These are phyloP conservation scores for Xenopus borealis DNA, from an alignment of 2,113 vertebrate genomes.

Conservation along the genomic window DNA sequence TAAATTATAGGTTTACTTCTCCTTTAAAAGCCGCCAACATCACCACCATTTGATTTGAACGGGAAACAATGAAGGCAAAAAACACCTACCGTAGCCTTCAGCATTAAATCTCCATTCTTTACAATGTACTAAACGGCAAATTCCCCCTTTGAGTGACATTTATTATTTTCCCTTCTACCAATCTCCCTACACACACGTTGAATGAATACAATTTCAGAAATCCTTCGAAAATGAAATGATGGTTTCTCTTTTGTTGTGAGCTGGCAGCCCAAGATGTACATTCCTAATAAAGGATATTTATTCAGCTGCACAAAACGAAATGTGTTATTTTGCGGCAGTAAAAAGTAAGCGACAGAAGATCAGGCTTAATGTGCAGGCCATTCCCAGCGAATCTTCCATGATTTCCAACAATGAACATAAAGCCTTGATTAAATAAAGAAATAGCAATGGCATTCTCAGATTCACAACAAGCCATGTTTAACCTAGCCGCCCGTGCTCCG, in stretches of 20 bases:
- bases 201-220: not conserved
- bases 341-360: not conserved
- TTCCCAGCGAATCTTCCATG: not conserved
- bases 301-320: not conserved
- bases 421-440: constrained; percentile 19
- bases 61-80: no score
- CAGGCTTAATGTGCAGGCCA: not conserved
- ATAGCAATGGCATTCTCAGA: constrained; percentile 22
- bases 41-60: no score
- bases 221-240: not conserved
- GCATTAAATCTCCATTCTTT: no score
- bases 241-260: no score
- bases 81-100: no score
- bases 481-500: not conserved
- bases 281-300: not conserved
- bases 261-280: not conserved
- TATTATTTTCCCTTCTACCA: no score
- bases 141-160: no score
- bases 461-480: constrained; percentile 27
- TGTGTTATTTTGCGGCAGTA: not conserved
- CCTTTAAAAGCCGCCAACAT: no score
- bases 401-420: not conserved
- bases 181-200: not conserved
- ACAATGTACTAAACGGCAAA: no score
- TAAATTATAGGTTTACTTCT: no score